Percentiles rank a stretch among this genome's conserved stretches.
These are phyloP conservation scores for Bombus sibiricus DNA, from an alignment of 1,140 invertebrate species.

Conservation along the genomic window DNA sequence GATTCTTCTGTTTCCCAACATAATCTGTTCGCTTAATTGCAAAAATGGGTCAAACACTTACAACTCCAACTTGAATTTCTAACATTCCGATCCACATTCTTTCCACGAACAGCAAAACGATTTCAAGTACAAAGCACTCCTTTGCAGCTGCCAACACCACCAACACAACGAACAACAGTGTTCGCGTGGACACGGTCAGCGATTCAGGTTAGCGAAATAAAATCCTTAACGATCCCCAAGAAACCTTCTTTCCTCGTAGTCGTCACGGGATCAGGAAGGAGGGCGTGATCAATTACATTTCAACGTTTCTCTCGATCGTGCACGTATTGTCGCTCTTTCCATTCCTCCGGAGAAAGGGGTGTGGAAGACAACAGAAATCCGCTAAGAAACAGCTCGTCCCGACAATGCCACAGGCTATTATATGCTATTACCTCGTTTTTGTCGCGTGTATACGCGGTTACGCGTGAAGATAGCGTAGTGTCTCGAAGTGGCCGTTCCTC, in stretches of 20 bases:
- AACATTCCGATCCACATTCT: not conserved
- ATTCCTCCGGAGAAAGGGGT: not conserved
- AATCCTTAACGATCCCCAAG: constrained; percentile 18
- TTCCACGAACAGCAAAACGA: not conserved
- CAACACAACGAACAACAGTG: not conserved
- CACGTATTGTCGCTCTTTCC: not conserved
- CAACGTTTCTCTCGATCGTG: constrained; percentile 19
- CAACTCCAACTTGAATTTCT: not conserved
- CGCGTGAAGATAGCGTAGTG: not conserved
- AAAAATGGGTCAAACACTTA: not conserved
- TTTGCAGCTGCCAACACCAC: not conserved
- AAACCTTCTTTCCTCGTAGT: not conserved
- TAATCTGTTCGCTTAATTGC: not conserved
- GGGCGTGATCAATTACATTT: constrained; percentile 41
- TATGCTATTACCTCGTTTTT: constrained; percentile 14
- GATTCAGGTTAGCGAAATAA: constrained; percentile 21
- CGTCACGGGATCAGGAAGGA: not conserved
- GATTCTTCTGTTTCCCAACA: not conserved
- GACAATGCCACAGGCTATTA: not conserved
- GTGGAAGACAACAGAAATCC: not conserved
- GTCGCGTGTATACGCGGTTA: not conserved
- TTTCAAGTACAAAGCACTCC: not conserved
- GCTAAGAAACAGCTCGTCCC: not conserved
- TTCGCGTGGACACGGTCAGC: not conserved
- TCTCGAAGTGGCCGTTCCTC: not conserved